Base-by-base conservation (phyloP, 2,888 invertebrate genomes). In the Latrodectus elegans region DNA sequence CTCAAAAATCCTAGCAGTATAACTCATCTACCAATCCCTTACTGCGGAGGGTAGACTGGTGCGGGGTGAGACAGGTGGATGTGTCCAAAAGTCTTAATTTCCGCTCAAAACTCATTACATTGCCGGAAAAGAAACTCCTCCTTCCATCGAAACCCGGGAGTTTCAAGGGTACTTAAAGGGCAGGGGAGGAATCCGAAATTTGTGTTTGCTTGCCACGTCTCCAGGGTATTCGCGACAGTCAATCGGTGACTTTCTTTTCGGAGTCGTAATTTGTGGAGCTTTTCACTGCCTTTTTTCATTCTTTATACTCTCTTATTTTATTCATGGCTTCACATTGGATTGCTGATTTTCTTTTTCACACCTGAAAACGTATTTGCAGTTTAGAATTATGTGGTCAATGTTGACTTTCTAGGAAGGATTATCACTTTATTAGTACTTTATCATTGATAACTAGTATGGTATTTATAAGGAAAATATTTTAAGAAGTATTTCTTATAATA, bases 81-180 rank as follows among this genome's bases (percentile, higher is more conserved):
- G 84, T 79, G 79, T 79, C 84, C 84, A 84, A 84, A 84, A 84
- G 84, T 84, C 84, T 84, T 84, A 84, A 84, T 84, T 84, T 84
- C 84, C 84, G 84, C 84, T 84, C 84, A 84, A 84, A 84, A 84
- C 84, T 84, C 84, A 84, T 84, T 84, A 84, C 84, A 74, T 68
- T 60, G 84, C 84, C 79, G 84, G 84, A 79, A 84, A 84, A 84
- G 84, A 65, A 79, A 65, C 78, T 52, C 67, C 55, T 22, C 17
- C 67, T 22, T 52, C 74, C 64, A 22, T 71, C 79, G 15, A 51
- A 55, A 51, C 52, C 73, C 64, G 49, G 22, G 67, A 53, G n/a
- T 38, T 52, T 26, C 53, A 55, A 49, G 64, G 38, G 55, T 22
- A 55, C 51, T 38, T 15, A 64, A 26, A 70, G 68, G 51, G 67